Conservation (phyloP, 2,797 vertebrate species). For the Ceyx erithaca region DNA sequence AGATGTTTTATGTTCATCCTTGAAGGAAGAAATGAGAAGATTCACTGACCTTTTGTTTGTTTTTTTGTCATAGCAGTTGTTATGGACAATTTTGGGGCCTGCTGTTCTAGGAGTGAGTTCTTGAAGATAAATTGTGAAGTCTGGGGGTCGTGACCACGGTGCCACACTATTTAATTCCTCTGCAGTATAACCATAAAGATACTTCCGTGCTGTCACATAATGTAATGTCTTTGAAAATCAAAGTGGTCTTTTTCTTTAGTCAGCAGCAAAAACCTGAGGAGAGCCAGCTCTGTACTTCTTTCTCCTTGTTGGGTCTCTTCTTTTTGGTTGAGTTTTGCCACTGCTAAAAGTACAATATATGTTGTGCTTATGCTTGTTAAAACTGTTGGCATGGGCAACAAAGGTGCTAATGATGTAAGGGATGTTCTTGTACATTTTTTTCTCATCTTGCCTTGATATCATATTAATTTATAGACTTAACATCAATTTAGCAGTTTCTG, state of each 20-base stretch:
- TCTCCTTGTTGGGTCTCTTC: background rate
- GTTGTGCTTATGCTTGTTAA: rapidly evolving
- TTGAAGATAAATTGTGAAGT: background rate
- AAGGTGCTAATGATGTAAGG: background rate
- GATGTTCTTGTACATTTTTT: background rate
- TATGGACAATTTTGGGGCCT: background rate
- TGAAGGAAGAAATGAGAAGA: background rate
- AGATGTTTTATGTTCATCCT: background rate
- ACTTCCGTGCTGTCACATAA: conserved; percentile 10
- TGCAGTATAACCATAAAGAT: background rate
- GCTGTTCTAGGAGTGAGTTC: background rate
- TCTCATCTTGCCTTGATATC: background rate
- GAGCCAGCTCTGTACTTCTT: background rate
- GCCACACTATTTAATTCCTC: background rate
- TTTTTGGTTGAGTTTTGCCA: background rate
- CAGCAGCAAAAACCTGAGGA: background rate
- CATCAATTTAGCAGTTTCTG: conserved; percentile 6
- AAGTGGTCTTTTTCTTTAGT: background rate
- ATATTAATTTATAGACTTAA: conserved; percentile 10
- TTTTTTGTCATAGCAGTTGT: background rate
- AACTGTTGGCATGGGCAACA: rapidly evolving
- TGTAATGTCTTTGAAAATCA: background rate
- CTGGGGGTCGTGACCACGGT: background rate
- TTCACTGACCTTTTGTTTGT: background rate
- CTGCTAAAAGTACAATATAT: rapidly evolving